Percentiles rank a stretch among this genome's conserved stretches.
These are phyloP conservation scores for Caenorhabditis briggsae DNA, from an alignment of 1,140 invertebrate species.

Conservation along the genomic window DNA sequence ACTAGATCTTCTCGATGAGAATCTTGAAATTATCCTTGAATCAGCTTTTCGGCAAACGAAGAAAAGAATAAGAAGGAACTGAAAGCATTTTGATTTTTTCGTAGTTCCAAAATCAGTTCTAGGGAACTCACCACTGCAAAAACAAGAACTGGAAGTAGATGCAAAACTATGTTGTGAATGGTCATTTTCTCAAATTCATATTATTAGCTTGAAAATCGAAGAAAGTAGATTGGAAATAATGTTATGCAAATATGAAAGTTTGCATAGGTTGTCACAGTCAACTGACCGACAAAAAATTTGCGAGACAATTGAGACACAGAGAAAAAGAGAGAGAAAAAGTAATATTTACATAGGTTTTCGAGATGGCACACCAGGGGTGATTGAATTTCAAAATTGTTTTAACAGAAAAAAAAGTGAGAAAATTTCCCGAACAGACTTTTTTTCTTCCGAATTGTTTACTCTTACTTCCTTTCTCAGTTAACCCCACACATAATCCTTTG, in stretches of 20 bases:
- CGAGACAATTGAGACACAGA: background rate
- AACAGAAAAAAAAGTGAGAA: background rate
- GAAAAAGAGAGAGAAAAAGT: background rate
- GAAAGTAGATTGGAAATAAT: background rate
- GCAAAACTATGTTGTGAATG: slow-evolving; percentile 50
- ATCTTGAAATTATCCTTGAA: slow-evolving; percentile 17
- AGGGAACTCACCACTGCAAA: slow-evolving; percentile 33
- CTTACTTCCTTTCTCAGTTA: background rate
- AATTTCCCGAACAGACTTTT: background rate
- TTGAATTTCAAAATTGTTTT: background rate
- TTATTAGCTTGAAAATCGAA: background rate
- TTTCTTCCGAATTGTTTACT: slow-evolving; percentile 17
- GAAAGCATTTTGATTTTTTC: background rate
- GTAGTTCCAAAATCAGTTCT: background rate
- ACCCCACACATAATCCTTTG: background rate
- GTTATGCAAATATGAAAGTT: background rate
- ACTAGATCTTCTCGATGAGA: slow-evolving; percentile 41
- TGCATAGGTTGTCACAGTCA: background rate
- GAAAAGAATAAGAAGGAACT: slow-evolving; percentile 37
- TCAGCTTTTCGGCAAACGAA: slow-evolving; percentile 52
- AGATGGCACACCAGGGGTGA: background rate
- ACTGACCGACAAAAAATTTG: background rate
- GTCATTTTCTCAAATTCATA: slow-evolving; percentile 35
- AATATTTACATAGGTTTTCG: slow-evolving; percentile 36
- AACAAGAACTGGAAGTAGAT: slow-evolving; percentile 25